Evolutionary conservation across 2,797 vertebrate species (phyloP).

Genomic region (Picus viridis): DNA sequence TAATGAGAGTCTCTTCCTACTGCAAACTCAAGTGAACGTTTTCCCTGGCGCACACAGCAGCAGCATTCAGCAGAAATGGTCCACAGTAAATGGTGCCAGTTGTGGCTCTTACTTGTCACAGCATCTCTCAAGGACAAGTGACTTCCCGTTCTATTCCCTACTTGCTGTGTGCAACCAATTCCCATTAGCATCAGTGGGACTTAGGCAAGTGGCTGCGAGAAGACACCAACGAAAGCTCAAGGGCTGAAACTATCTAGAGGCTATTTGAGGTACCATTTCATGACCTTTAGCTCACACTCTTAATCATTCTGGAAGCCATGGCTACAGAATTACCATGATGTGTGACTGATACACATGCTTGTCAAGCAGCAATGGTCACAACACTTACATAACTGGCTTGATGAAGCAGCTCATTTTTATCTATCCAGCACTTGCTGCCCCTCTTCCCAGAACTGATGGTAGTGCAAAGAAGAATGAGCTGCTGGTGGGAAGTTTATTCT

Average conservation of each 20-base stretch:
- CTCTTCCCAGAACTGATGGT: not conserved
- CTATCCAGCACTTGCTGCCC: not conserved
- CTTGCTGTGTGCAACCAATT: not conserved
- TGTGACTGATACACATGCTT: not conserved
- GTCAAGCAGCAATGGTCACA: not conserved
- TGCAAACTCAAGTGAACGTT: not conserved
- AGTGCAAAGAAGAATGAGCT: not conserved
- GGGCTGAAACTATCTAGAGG: not conserved
- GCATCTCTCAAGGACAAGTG: not conserved
- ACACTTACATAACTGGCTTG: not conserved
- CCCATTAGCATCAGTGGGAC: not conserved
- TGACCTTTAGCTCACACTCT: not conserved
- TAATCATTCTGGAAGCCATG: not conserved
- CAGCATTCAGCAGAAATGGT: not conserved
- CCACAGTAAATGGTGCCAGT: not conserved
- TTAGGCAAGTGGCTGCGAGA: not conserved
- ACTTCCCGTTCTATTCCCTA: not conserved
- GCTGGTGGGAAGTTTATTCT: not conserved
- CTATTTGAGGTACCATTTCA: not conserved
- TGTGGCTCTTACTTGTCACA: not conserved
- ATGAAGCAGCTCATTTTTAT: not conserved
- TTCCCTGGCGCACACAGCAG: not conserved
- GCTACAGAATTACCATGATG: not conserved
- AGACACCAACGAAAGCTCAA: not conserved
- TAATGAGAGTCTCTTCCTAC: not conserved